Evolutionary conservation across 2,113 vertebrate species (phyloP).

Genomic region (Acrocephalus arundinaceus): DNA sequence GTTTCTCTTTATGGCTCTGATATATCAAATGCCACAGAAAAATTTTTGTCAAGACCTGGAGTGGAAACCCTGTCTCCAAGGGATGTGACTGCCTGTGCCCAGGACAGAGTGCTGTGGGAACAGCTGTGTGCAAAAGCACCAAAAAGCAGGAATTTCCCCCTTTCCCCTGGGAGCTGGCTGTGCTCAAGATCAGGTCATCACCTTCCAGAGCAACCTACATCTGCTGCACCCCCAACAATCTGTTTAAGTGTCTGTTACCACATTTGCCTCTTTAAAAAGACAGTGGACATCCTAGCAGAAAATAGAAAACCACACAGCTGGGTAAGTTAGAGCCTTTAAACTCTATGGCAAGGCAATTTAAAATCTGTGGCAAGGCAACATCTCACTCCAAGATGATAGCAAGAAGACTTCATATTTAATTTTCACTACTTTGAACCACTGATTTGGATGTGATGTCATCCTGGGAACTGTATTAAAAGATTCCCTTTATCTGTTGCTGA

Average conservation of each 20-base stretch:
- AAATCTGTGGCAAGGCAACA: neutral
- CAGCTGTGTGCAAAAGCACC: fast-evolving
- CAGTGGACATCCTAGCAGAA: neutral
- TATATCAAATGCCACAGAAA: neutral
- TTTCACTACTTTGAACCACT: neutral
- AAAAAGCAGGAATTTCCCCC: neutral
- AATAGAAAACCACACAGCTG: neutral
- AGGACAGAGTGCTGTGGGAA: neutral
- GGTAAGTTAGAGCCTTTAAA: neutral
- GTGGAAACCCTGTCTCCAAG: fast-evolving
- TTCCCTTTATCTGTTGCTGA: neutral
- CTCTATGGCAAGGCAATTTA: neutral
- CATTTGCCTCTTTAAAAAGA: neutral
- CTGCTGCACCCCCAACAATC: neutral
- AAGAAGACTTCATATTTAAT: neutral
- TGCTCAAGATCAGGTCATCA: neutral
- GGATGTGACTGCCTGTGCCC: neutral
- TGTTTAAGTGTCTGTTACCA: neutral
- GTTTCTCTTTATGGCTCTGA: neutral
- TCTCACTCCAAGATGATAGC: neutral
- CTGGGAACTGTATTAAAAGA: neutral
- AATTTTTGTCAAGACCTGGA: fast-evolving
- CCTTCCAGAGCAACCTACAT: neutral
- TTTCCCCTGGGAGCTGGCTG: neutral
- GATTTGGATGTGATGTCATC: neutral